These are phyloP conservation scores for Aphelinus atriplicis DNA, from an alignment of 1,140 invertebrate species.

Conservation along the genomic window DNA sequence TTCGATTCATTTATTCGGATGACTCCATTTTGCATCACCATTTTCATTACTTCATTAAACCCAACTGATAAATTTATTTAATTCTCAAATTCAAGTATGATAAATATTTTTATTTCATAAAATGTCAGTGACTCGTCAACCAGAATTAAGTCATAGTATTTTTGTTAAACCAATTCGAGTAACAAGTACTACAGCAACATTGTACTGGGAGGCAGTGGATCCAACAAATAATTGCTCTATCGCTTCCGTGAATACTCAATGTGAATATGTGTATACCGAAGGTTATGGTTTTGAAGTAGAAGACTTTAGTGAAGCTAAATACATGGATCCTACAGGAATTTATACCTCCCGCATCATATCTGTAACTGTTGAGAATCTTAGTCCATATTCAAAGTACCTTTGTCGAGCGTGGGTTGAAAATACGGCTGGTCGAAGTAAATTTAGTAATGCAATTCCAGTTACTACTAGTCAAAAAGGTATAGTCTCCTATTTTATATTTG, in stretches of 20 bases:
- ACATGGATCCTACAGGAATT: too few relatives aligned
- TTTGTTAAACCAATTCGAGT: not conserved
- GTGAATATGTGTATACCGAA: slow-evolving; percentile 18
- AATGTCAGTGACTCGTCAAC: not conserved
- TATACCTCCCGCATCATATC: not conserved
- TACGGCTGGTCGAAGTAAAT: not conserved
- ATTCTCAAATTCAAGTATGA: too few relatives aligned
- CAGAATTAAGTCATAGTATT: not conserved
- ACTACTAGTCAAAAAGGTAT: not conserved
- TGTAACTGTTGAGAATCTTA: not conserved
- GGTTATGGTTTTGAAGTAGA: not conserved
- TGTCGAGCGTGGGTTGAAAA: not conserved
- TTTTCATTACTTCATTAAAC: not conserved
- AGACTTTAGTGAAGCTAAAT: not conserved
- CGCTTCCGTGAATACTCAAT: slow-evolving; percentile 33
- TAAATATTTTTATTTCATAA: not conserved
- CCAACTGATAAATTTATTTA: not conserved
- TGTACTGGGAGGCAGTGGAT: slow-evolving; percentile 45
- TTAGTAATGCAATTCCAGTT: not conserved
- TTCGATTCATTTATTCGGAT: too few relatives aligned
- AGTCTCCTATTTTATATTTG: too few relatives aligned
- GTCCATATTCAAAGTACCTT: not conserved
- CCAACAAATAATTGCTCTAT: slow-evolving; percentile 44
- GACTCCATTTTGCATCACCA: too few relatives aligned
- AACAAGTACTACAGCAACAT: slow-evolving; percentile 19